These are phyloP conservation scores for Barnardius zonarius DNA, from an alignment of 2,113 vertebrate genomes.

Conservation along the genomic window DNA sequence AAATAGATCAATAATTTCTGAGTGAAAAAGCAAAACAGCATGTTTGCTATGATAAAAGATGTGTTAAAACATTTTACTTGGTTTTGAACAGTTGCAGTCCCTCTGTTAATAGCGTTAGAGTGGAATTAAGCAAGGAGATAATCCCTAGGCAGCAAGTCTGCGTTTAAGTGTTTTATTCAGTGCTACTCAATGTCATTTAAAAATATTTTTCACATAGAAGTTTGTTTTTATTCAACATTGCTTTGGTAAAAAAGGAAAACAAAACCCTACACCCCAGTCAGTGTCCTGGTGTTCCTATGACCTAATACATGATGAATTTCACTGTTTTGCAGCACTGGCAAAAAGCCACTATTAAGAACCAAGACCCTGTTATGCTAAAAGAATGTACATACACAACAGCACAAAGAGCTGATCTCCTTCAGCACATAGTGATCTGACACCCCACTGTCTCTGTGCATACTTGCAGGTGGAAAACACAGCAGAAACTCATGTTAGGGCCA, in stretches of 20 bases:
- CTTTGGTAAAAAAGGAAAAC: neutral
- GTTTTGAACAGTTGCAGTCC: neutral
- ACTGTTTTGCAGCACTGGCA: neutral
- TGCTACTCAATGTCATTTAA: neutral
- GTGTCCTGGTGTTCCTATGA: neutral
- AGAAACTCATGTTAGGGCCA: neutral
- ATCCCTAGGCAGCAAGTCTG: neutral
- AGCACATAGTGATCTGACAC: neutral
- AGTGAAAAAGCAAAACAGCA: neutral
- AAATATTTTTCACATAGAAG: slow-evolving; percentile 1
- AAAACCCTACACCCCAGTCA: neutral
- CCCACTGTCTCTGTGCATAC: neutral
- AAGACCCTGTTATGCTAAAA: neutral
- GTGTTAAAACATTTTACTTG: neutral
- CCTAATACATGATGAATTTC: neutral
- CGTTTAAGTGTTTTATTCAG: neutral
- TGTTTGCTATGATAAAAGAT: neutral
- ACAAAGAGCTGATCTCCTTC: neutral
- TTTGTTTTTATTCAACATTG: slow-evolving; percentile 12
- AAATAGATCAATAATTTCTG: neutral
- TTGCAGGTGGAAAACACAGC: neutral
- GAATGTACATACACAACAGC: neutral
- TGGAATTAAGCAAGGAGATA: neutral
- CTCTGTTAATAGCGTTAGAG: neutral
- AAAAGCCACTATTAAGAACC: neutral